phyloP scores from a whole-genome alignment of 2,888 invertebrate species.

The Lasioglossum leucozonium region DNA sequence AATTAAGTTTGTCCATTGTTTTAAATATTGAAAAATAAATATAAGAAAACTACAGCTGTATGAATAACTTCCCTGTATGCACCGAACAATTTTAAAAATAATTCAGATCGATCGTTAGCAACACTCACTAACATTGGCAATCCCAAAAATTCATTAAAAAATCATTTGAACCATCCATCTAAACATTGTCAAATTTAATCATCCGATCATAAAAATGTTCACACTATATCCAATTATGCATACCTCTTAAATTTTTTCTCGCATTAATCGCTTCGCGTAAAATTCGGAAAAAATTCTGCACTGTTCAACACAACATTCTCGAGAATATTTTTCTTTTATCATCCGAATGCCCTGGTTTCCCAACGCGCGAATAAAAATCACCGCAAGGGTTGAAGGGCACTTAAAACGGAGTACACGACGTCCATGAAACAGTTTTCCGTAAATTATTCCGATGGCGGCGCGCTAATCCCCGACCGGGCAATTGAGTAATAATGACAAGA shows the following conservation, averaged over 20 bases:
- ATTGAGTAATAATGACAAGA: constrained; percentile 11
- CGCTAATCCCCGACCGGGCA: not conserved
- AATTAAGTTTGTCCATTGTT: no score
- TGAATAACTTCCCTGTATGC: no score
- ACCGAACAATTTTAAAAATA: no score
- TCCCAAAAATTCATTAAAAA: no score
- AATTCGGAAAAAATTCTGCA: not conserved
- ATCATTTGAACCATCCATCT: no score
- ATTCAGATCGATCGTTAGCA: no score
- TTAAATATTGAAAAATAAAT: no score
- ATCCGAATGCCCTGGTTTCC: not conserved
- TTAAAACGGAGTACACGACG: not conserved
- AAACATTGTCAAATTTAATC: not conserved
- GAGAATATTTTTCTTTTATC: not conserved
- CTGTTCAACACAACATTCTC: not conserved
- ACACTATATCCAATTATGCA: not conserved
- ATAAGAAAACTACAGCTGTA: no score
- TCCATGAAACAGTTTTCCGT: not conserved
- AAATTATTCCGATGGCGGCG: not conserved
- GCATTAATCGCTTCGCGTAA: not conserved
- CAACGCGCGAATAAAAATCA: not conserved
- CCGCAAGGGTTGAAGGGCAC: not conserved
- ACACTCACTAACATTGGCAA: no score
- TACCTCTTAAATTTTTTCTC: not conserved
- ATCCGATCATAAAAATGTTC: not conserved